These are phyloP conservation scores for Adelognathus sp. DNA, from an alignment of 2,888 invertebrate species.

Conservation along the genomic window DNA sequence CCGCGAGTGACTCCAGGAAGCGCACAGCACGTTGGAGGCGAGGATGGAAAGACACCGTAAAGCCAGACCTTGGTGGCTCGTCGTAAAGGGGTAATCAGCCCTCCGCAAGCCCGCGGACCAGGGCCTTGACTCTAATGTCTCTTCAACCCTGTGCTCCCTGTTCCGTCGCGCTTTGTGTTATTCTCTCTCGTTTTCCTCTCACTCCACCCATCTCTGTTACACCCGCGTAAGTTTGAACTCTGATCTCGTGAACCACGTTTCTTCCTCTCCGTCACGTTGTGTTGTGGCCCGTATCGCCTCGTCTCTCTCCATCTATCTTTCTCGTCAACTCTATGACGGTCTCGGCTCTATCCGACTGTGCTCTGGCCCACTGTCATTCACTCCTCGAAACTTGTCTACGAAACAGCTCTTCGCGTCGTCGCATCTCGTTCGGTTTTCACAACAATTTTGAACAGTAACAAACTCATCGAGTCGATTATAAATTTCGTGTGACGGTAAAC, in stretches of 20 bases:
- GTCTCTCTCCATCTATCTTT: slow-evolving; percentile 63
- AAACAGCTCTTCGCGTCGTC: slow-evolving; percentile 67
- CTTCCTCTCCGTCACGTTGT: slow-evolving; percentile 64
- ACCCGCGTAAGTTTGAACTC: slow-evolving; percentile 63
- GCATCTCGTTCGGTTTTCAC: neutral
- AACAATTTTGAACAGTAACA: neutral
- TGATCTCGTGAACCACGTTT: slow-evolving; percentile 59
- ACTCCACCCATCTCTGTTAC: no score
- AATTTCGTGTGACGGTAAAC: slow-evolving; percentile 1
- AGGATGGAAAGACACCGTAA: slow-evolving; percentile 13
- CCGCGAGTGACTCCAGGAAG: neutral
- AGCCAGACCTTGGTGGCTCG: slow-evolving; percentile 73
- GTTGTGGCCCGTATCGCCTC: no score
- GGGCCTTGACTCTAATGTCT: slow-evolving; percentile 77
- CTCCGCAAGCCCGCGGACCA: slow-evolving; percentile 65
- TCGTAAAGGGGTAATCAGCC: slow-evolving; percentile 81
- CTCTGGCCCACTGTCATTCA: slow-evolving; percentile 75
- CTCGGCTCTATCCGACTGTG: slow-evolving; percentile 55
- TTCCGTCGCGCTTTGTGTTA: slow-evolving; percentile 6
- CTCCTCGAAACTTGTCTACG: slow-evolving; percentile 76
- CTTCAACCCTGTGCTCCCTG: slow-evolving; percentile 54
- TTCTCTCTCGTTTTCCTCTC: slow-evolving; percentile 48
- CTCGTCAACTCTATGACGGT: slow-evolving; percentile 60
- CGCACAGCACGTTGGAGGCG: neutral
- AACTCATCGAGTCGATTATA: neutral